phyloP scores from a whole-genome alignment of 30 jellyfish, hydroid and myxozoan species.

The Morbakka virulenta region DNA sequence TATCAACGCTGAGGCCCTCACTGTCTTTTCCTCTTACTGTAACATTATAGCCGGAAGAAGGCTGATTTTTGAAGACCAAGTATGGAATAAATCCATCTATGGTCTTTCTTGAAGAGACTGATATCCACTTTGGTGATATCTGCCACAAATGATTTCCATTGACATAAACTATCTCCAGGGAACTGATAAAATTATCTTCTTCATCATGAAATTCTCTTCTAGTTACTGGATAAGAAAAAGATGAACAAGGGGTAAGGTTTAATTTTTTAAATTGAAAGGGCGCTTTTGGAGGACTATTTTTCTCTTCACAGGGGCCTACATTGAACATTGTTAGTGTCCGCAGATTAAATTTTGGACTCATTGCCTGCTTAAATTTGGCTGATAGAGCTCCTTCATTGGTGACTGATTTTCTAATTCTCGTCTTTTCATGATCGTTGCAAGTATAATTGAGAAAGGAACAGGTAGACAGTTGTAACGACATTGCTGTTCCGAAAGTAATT shows the following conservation, averaged over 20 bases:
- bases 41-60: conserved; percentile 48
- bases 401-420: too few species aligned
- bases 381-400: too few species aligned
- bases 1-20: conserved; percentile 63
- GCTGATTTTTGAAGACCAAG: conserved; percentile 45
- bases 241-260: conserved; percentile 61
- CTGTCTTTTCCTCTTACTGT: conserved; percentile 85
- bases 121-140: too few species aligned
- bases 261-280: conserved; percentile 36
- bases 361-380: conserved; percentile 36
- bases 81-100: conserved; percentile 50
- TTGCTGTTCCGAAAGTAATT: too few species aligned
- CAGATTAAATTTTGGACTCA: too few species aligned
- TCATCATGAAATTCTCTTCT: conserved; percentile 71
- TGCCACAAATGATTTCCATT: conserved; percentile 73
- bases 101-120: too few species aligned
- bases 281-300: conserved; percentile 62
- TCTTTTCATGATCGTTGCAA: too few species aligned
- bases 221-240: conserved; percentile 35
- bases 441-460: too few species aligned
- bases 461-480: too few species aligned
- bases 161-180: conserved; percentile 63
- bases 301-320: conserved; percentile 69
- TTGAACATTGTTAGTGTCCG: too few species aligned
- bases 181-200: conserved; percentile 69